Evolutionary conservation across 1,140 invertebrate genomes (phyloP), one percentile per base, ranked within the genome.

Genomic region (Euura saliciscinereae): DNA sequence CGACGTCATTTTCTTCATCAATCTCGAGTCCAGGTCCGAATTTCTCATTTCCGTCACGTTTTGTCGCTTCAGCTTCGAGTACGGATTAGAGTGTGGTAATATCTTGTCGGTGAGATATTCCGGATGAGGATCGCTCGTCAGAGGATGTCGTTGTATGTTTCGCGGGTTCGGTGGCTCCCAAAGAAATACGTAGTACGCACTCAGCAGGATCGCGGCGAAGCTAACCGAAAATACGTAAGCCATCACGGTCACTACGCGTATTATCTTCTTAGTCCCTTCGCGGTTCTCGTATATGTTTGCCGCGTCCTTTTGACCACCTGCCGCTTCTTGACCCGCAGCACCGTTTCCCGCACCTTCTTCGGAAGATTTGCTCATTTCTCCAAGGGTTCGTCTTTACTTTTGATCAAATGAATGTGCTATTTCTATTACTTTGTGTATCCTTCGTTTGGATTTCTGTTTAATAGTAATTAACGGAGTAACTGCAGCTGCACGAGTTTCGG

Each of bases 151-250:
- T n/a, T 77, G 75, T 28, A 86, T 76, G 2, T 83, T 71, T 6
- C 78, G 74, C 1, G 84, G 80, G 71, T 88, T 85, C 2, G 90
- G 88, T 1, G 95, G 94, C 78, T 95, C 90, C 95, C 95, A 97
- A 42, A 96, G 87, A 78, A 95, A 93, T 70, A 95, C 89, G 82
- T 97, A 97, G 85, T 96, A 97, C 4, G 94, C 89, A 10, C 94
- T 95, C 8, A 96, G 85, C 0, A 94, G 88, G 69, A 96, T 92
- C 2, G 93, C 95, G 2, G 93, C 94, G 77, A 94, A 89, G 11
- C 94, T 95, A 7, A 96, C 94, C 6, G 92, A 93, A 65, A 94
- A 88, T 70, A 95, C 90, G 81, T 96, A 96, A 2, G 93, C 94
- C 73, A 94, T 84, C 3, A 96, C 95, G 0, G 94, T 96, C 4